Base-by-base conservation (phyloP, 2,888 invertebrate genomes). In the Tillus elongatus region DNA sequence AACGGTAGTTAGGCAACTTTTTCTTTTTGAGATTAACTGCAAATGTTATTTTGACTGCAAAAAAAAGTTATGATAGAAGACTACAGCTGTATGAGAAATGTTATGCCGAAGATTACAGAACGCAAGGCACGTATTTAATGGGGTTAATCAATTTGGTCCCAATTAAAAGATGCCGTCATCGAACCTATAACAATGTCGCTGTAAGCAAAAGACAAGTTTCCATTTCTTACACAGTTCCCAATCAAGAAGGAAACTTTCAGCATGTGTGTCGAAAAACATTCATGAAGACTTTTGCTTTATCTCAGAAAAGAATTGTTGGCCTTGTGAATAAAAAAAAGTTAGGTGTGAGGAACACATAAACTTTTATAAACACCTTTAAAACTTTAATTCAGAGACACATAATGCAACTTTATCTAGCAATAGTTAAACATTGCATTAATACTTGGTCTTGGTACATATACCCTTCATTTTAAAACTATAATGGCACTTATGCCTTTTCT, bases 101-200 rank as follows among this genome's bases (percentile, higher is more conserved):
- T 19, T 19, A 19, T 19, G n/a, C 24, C n/a, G n/a, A 19, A 19
- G n/a, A 19, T 19, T 19, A 19, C 24, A 6, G n/a, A 19, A 19
- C 24, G n/a, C 24, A 19, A 19, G 24, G 24, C 24, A 19, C 24
- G 24, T 19, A 19, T 19, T 19, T 19, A 19, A 19, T 19, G 24
- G 24, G 24, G 24, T 19, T 19, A n/a, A 19, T 19, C 24, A 19
- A 19, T 19, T n/a, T 19, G 6, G 24, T 19, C 24, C 24, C 24
- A 19, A n/a, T 19, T 19, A 19, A 19, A 19, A 19, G 24, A 19
- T n/a, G 24, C n/a, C 24, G 24, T 8, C 24, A 19, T 19, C 6
- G 24, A 8, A 19, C 24, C 24, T 19, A 19, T n/a, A n/a, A 19
- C 6, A 19, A 19, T 19, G 24, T 19, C 6, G 24, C 24, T 19